These are phyloP conservation scores for Anguilla megastoma DNA, from an alignment of 2,797 vertebrate species.

Conservation along the genomic window DNA sequence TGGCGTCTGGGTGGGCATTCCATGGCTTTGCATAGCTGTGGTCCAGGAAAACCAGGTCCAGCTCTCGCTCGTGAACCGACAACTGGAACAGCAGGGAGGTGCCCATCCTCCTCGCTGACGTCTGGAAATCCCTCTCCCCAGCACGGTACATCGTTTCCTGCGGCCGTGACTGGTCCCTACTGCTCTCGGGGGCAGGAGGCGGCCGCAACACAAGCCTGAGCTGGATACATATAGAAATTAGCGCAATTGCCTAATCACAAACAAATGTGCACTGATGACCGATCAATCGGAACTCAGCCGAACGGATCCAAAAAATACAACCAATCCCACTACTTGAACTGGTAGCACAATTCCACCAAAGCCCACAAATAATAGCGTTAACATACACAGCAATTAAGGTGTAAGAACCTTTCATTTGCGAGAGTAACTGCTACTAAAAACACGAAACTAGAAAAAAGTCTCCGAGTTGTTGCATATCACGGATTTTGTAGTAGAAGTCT, in stretches of 20 bases:
- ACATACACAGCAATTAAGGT: background rate
- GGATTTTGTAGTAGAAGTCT: background rate
- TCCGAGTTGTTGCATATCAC: too few relatives aligned
- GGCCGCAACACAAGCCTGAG: conserved; percentile 44
- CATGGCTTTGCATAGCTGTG: conserved; percentile 97
- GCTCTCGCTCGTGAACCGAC: conserved; percentile 88
- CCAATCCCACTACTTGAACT: background rate
- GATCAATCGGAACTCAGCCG: background rate
- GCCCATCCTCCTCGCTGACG: conserved; percentile 88
- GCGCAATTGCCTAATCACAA: background rate
- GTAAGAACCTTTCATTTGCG: background rate
- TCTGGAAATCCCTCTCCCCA: conserved; percentile 86
- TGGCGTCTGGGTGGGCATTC: conserved; percentile 95
- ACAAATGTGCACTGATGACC: background rate
- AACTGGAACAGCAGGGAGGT: conserved; percentile 93
- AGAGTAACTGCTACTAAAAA: too few relatives aligned
- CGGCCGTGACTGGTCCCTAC: conserved; percentile 53
- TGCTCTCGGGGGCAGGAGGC: conserved; percentile 39
- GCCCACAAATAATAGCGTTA: background rate
- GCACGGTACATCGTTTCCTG: conserved; percentile 79
- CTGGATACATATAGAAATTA: conserved; percentile 4
- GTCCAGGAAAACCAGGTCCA: conserved; percentile 92
- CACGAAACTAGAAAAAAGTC: too few relatives aligned
- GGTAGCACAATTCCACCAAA: background rate
- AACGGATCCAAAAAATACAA: background rate